These are phyloP conservation scores for Turdus rufiventris DNA, from an alignment of 2,113 vertebrate species.

Conservation along the genomic window DNA sequence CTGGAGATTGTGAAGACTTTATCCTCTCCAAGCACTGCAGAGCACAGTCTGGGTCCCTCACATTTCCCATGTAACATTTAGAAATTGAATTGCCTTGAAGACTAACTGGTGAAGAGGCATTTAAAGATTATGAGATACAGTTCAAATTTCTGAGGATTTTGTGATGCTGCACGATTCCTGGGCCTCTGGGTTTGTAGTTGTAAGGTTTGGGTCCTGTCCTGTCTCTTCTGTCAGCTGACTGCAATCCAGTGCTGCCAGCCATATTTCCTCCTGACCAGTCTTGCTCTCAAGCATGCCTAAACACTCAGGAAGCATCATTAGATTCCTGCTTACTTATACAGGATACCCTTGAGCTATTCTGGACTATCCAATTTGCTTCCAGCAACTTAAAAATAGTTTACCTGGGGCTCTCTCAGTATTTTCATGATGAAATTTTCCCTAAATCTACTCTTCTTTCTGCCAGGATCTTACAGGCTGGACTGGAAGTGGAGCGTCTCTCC, in stretches of 20 bases:
- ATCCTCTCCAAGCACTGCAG: not conserved
- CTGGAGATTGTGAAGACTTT: not conserved
- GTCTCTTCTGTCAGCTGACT: not conserved
- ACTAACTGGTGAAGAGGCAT: not conserved
- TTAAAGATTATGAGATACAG: not conserved
- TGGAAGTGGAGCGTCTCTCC: constrained; percentile 92
- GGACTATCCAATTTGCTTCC: not conserved
- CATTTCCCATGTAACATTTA: not conserved
- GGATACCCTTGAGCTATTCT: not conserved
- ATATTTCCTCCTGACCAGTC: not conserved
- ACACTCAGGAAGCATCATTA: not conserved
- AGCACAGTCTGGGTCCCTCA: not conserved
- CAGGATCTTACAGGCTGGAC: constrained; percentile 86
- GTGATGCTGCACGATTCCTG: not conserved
- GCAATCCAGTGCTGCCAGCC: not conserved
- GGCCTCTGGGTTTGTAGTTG: not conserved
- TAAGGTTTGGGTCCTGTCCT: not conserved
- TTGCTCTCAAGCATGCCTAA: not conserved
- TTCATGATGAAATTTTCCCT: not conserved
- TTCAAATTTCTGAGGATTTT: not conserved
- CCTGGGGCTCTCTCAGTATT: not conserved
- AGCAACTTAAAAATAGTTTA: not conserved
- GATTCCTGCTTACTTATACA: fast-evolving
- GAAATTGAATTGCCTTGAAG: not conserved
- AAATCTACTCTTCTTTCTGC: not conserved